Evolutionary conservation across 2,797 vertebrate species (phyloP), one percentile per base, ranked within the genome.

Genomic region (Rhadinocentrus ornatus): DNA sequence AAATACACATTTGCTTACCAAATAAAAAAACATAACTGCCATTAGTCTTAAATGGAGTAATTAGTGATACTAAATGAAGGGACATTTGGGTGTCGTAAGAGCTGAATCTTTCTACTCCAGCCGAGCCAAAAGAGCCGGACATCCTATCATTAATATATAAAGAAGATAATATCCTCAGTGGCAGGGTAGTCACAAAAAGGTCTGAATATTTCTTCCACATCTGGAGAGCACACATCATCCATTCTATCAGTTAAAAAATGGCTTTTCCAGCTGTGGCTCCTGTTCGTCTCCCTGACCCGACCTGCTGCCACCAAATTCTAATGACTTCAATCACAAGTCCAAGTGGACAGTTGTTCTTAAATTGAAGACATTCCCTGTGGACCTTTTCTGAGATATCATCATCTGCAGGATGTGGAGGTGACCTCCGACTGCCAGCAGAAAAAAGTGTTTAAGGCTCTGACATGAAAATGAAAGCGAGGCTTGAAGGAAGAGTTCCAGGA

Each of bases 381-480:
- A 46, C 54, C 24, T 9, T 39, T 32, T 18, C 15, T 12, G 22
- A 61, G 69, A 57, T 32, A 62, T 55, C 29, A 26, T 44, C 29
- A 6, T 26, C 6, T 12, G 8, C 4, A 59, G 50, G 59, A 34
- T 29, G n/a, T 46, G 53, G 27, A 32, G 31, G 26, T 6, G 52
- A 71, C 53, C 12, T 15, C 61, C 13, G 54, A 15, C 41, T 31
- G 6, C 16, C n/a, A 4, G 18, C 1, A 18, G 46, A 50, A 65
- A n/a, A 15, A 26, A 60, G n/a, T 34, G 35, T 24, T 70, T 41
- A 34, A 9, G 39, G 10, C 35, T 13, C 20, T 18, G 29, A 32
- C 26, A 50, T 34, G 62, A 61, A 26, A 71, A 77, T 34, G 13
- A 46, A 73, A 71, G 68, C 60, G 39, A 24, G 44, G 65, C 24